A percentile compares a stretch with the other conserved stretches of the same genome.
Conservation (phyloP, 2,113 vertebrate species). For the Cinclus mexicanus region DNA sequence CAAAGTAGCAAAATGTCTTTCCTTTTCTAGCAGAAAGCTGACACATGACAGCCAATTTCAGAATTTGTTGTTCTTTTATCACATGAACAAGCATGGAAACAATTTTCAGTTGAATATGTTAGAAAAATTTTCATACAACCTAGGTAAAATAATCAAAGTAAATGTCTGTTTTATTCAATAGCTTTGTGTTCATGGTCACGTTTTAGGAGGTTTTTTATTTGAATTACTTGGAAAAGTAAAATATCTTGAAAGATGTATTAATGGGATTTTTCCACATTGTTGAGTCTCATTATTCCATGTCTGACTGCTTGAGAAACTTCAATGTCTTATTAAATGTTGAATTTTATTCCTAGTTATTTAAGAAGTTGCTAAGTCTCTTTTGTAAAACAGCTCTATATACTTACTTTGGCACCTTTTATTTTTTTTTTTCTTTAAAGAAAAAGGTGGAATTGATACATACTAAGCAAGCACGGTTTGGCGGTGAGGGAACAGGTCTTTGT, state of each 20-base stretch:
- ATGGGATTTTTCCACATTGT: slow-evolving; percentile 33
- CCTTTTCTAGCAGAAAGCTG: neutral
- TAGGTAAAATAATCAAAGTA: slow-evolving; percentile 25
- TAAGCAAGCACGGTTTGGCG: neutral
- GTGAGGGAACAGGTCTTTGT: neutral
- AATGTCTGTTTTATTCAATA: slow-evolving; percentile 41
- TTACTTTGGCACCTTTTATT: neutral
- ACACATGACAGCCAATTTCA: neutral
- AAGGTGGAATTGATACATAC: neutral
- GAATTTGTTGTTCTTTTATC: neutral
- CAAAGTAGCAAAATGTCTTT: neutral
- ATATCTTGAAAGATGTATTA: neutral
- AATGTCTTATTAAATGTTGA: slow-evolving; percentile 60
- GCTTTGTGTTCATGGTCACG: slow-evolving; percentile 44
- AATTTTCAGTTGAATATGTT: slow-evolving; percentile 8
- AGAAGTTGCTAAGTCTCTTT: slow-evolving; percentile 18
- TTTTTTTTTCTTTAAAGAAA: neutral
- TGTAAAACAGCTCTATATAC: neutral
- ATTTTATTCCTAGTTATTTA: slow-evolving; percentile 41
- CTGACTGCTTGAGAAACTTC: slow-evolving; percentile 52
- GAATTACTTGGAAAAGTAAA: slow-evolving; percentile 26
- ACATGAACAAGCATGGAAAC: slow-evolving; percentile 19
- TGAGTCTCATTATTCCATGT: slow-evolving; percentile 35
- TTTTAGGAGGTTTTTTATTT: neutral
- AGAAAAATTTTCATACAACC: slow-evolving; percentile 22